Evolutionary conservation across 2,888 invertebrate genomes (phyloP).

Genomic region (Stenotaenia linearis): DNA sequence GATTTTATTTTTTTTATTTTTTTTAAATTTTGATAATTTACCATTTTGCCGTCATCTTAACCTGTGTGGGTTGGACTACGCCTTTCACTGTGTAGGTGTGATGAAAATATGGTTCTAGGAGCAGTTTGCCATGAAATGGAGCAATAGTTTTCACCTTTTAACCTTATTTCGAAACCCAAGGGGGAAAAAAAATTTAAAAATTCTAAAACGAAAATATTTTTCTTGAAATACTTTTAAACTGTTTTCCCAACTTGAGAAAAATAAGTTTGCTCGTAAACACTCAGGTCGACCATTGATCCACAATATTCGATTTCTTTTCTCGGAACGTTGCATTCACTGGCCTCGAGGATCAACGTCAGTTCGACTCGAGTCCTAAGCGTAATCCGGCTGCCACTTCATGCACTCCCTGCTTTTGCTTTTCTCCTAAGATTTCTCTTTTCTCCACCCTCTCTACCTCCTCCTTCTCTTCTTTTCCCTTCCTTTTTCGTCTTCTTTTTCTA

Average conservation of each 20-base stretch:
- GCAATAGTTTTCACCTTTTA: background rate
- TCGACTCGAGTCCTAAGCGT: conserved; percentile 20
- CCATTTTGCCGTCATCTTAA: background rate
- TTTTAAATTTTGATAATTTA: too few species aligned
- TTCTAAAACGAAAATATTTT: background rate
- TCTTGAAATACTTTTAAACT: background rate
- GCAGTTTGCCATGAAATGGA: background rate
- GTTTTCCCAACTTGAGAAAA: background rate
- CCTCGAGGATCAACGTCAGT: conserved; percentile 19
- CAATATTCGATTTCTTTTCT: conserved; percentile 22
- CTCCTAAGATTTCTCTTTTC: conserved; percentile 30
- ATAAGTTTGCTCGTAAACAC: conserved; percentile 11
- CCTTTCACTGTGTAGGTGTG: background rate
- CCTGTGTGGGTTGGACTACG: background rate
- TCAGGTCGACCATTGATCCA: background rate
- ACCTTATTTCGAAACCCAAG: background rate
- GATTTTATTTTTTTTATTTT: too few species aligned
- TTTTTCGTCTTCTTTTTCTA: conserved; percentile 26
- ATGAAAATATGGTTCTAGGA: background rate
- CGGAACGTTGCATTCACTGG: background rate
- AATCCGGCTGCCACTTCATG: conserved; percentile 28
- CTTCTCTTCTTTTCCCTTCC: conserved; percentile 19
- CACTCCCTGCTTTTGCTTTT: conserved; percentile 31
- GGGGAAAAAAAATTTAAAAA: background rate
- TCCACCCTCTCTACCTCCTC: background rate